Evolutionary conservation across 2,113 vertebrate genomes (phyloP).

Genomic region (Cinclus mexicanus): DNA sequence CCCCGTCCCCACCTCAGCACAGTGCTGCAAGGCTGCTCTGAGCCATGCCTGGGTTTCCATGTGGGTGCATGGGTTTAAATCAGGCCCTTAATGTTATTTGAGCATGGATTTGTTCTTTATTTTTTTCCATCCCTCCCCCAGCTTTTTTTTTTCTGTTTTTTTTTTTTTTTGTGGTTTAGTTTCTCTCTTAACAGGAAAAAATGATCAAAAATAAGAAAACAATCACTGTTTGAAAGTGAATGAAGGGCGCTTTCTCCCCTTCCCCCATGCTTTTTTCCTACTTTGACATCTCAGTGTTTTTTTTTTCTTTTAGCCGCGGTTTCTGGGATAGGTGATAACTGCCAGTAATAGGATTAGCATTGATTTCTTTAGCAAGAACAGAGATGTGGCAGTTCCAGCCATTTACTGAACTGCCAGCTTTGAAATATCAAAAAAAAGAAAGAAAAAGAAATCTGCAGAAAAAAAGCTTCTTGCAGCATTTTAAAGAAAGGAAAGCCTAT

Average conservation of each 20-base stretch:
- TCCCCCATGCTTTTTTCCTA: slow-evolving; percentile 76
- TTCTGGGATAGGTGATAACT: slow-evolving; percentile 99
- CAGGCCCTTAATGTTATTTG: slow-evolving; percentile 79
- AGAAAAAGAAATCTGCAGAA: slow-evolving; percentile 78
- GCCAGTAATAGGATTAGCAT: slow-evolving; percentile 99
- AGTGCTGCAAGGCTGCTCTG: fast-evolving
- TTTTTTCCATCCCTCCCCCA: background rate
- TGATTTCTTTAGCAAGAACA: slow-evolving; percentile 99
- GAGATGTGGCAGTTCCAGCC: slow-evolving; percentile 99
- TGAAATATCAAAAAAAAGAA: slow-evolving; percentile 99
- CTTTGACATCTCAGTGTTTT: slow-evolving; percentile 97
- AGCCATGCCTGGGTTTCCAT: fast-evolving
- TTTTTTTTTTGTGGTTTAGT: slow-evolving; percentile 16
- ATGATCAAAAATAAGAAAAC: slow-evolving; percentile 88
- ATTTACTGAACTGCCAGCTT: slow-evolving; percentile 99
- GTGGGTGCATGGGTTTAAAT: background rate
- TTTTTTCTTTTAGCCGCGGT: slow-evolving; percentile 89
- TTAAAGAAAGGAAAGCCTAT: slow-evolving; percentile 90
- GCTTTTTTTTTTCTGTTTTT: background rate
- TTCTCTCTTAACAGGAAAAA: slow-evolving; percentile 85
- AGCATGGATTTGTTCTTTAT: slow-evolving; percentile 70
- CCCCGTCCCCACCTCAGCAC: fast-evolving
- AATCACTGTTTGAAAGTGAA: slow-evolving; percentile 97
- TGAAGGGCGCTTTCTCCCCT: slow-evolving; percentile 85
- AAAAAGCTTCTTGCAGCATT: slow-evolving; percentile 85